Evolutionary conservation across 2,113 vertebrate species (phyloP), one percentile per base, ranked within the genome.

Genomic region (Engystomops pustulosus): DNA sequence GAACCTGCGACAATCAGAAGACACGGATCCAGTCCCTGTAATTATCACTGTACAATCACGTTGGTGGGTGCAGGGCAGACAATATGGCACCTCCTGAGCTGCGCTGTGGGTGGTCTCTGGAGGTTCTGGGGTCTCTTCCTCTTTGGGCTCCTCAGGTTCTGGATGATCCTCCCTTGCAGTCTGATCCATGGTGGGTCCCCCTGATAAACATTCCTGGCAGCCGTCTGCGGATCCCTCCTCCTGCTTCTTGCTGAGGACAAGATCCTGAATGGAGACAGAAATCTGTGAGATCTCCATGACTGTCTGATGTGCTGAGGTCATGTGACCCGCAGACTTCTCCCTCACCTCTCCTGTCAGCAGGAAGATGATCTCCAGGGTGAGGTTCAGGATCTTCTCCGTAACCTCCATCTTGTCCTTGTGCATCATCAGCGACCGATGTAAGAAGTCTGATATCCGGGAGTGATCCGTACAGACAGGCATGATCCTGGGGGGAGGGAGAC

Each of bases 331-430:
- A 4, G 38, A 4, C 38, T 8, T 41, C 38, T 4, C 8, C 44
- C 62, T 81, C 65, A 81, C 79, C 79, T 81, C 79, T 49, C 79
- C 79, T 0, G 79, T 81, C 65, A 71, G 68, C 68, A 71, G 68
- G 68, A 45, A 72, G 4, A 72, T 72, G 38, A 72, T 72, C 41
- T 72, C 79, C 79, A 81, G 65, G 12, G 79, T 81, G 11, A 81
- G 79, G n/a, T 51, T 70, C 65, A 81, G 30, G 12, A 81, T 81
- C 34, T 70, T 81, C n/a, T 36, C 65, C 1, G 62, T 70, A 65
- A 51, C 38, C 62, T 32, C 44, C 11, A 23, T 70, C 11, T 70
- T 81, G n/a, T 72, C 41, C 12, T 72, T 72, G 4, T 18, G 34
- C 77, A n/a, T 77, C 51, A 77, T 77, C 49, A 55, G 34, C 5